Evolutionary conservation across 2,797 vertebrate species (phyloP).

Genomic region (Enteromius thamalakanensis): DNA sequence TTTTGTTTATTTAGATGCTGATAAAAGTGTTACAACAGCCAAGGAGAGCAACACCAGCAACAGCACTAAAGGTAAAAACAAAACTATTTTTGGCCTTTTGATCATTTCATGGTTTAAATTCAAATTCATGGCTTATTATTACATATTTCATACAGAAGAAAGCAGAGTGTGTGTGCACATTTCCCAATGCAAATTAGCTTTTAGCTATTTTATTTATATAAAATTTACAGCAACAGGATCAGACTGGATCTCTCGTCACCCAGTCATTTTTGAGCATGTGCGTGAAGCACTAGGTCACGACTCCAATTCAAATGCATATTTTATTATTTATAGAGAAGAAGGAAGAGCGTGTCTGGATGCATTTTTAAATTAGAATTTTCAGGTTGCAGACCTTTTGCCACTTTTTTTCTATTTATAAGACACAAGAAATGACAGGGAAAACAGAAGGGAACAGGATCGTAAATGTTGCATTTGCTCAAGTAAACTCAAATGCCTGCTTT

Average conservation of each 20-base stretch:
- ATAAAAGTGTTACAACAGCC: constrained; percentile 39
- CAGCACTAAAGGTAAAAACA: constrained; percentile 68
- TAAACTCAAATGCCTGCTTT: not conserved
- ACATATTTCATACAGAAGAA: not conserved
- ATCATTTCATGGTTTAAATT: not conserved
- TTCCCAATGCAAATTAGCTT: not conserved
- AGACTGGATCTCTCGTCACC: not conserved
- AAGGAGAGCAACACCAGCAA: constrained; percentile 64
- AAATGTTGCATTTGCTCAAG: constrained; percentile 16
- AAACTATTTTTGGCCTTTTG: not conserved
- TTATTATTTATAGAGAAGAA: not conserved
- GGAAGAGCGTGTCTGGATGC: not conserved
- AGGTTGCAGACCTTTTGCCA: not conserved
- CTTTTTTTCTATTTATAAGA: not conserved
- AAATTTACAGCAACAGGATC: not conserved
- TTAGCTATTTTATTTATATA: not conserved
- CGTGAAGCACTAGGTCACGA: not conserved
- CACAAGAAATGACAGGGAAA: not conserved
- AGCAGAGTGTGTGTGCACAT: not conserved
- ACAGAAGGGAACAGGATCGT: not conserved
- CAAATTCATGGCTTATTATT: not conserved
- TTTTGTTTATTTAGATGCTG: constrained; percentile 60
- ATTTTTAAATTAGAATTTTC: not conserved
- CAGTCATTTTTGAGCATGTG: not conserved
- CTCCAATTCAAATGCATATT: not conserved